A percentile compares a stretch with the other conserved stretches of the same genome.
phyloP scores from a whole-genome alignment of 1,140 invertebrate species.

The Eulimnadia texana region DNA sequence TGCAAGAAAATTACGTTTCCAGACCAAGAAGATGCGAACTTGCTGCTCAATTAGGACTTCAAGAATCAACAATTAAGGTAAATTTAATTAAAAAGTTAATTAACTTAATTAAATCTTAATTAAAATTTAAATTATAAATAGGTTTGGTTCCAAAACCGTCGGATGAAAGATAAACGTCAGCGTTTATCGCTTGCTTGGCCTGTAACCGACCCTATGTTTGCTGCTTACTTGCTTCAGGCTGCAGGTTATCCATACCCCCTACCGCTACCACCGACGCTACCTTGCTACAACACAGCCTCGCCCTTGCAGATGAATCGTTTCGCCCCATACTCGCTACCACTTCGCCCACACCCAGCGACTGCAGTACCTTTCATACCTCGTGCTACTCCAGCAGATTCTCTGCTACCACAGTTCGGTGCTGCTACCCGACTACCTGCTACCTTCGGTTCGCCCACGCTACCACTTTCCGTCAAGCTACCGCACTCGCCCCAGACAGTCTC shows the following conservation, averaged over 20 bases:
- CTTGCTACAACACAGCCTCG: background rate
- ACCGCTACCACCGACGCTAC: conserved; percentile 9
- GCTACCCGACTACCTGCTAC: background rate
- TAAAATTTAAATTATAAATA: background rate
- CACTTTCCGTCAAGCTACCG: background rate
- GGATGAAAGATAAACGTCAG: conserved; percentile 98
- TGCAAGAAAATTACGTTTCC: conserved; percentile 94
- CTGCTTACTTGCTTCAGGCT: conserved; percentile 77
- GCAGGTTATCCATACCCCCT: conserved; percentile 39
- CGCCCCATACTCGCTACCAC: background rate
- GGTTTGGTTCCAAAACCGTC: conserved; percentile 96
- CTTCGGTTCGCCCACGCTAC: background rate
- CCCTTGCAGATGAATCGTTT: background rate
- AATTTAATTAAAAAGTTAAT: background rate
- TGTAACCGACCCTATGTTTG: conserved; percentile 79
- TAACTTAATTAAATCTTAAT: background rate
- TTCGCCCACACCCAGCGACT: background rate
- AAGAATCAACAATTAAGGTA: conserved; percentile 92
- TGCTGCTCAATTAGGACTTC: conserved; percentile 77
- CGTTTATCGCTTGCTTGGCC: conserved; percentile 86
- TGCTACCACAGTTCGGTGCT: too few species aligned
- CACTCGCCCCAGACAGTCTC: background rate
- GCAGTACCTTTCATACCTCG: background rate
- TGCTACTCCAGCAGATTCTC: background rate
- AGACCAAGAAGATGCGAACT: conserved; percentile 85